Conservation (phyloP, 2,113 vertebrate genomes). For the Pimephales promelas region DNA sequence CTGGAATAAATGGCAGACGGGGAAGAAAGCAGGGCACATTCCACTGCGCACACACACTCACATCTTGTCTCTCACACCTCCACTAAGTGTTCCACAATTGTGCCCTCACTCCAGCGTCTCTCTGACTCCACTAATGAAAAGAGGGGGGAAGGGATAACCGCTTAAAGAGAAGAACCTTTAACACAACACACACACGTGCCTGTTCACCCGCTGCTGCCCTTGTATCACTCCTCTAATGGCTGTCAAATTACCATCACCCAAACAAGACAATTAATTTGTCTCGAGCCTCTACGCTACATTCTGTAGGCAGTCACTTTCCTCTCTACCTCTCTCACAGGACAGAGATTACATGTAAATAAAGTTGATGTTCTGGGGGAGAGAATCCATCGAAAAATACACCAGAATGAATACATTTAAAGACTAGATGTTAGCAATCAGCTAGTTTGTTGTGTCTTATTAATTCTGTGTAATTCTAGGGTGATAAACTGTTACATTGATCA, state of each 20-base stretch:
- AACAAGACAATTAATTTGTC: constrained; percentile 75
- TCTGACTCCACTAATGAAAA: constrained; percentile 42
- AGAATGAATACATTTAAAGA: neutral
- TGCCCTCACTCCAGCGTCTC: neutral
- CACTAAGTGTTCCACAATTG: constrained; percentile 54
- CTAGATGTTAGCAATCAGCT: neutral
- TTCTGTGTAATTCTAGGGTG: neutral
- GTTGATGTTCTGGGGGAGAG: constrained; percentile 28
- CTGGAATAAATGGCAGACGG: constrained; percentile 40
- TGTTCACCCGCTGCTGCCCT: constrained; percentile 61
- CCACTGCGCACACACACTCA: constrained; percentile 36
- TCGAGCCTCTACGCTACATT: constrained; percentile 48
- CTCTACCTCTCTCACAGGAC: constrained; percentile 52
- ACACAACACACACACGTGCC: constrained; percentile 56
- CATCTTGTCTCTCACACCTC: constrained; percentile 57
- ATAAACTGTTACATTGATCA: neutral
- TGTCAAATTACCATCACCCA: constrained; percentile 80
- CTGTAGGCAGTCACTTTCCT: constrained; percentile 34
- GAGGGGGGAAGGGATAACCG: constrained; percentile 33
- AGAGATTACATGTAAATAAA: constrained; percentile 42
- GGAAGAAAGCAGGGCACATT: constrained; percentile 54
- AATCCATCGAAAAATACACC: neutral
- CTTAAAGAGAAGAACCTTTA: constrained; percentile 67
- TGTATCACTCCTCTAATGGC: constrained; percentile 71
- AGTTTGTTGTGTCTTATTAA: neutral